Conservation (phyloP, 92 coral and sea anemone genomes). For the Porites cylindrica region DNA sequence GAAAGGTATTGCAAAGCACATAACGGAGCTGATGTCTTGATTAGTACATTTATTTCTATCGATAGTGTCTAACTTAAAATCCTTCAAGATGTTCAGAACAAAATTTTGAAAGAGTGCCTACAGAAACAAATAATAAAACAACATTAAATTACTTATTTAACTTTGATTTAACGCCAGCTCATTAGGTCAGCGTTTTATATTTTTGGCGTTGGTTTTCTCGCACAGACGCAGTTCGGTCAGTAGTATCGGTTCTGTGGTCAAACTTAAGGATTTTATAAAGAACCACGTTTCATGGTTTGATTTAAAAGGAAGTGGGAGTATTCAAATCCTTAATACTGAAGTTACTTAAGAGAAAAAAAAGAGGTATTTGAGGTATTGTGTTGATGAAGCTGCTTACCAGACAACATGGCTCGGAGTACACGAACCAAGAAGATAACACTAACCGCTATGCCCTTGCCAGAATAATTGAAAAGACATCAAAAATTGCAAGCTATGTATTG, state of each 20-base stretch:
- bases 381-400: background rate
- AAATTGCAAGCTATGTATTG: background rate
- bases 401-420: slow-evolving; percentile 11
- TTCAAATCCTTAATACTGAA: slow-evolving; percentile 1
- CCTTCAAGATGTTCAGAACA: background rate
- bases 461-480: background rate
- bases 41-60: background rate
- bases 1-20: background rate
- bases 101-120: too few relatives aligned
- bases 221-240: too few relatives aligned
- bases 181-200: too few relatives aligned
- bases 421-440: slow-evolving; percentile 23
- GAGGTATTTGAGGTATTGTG: slow-evolving; percentile 15
- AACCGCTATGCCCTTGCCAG: background rate
- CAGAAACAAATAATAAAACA: too few relatives aligned
- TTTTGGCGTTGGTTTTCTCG: too few relatives aligned
- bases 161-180: background rate
- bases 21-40: background rate
- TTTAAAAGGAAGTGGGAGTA: background rate
- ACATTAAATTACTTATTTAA: background rate
- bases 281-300: background rate
- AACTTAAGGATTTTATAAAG: background rate
- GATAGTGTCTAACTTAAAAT: background rate
- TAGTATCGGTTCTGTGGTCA: too few relatives aligned
- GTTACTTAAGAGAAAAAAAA: background rate